A percentile compares a stretch with the other conserved stretches of the same genome.
Conservation (phyloP, 2,797 vertebrate genomes). For the Helicolenus hilgendorfi region DNA sequence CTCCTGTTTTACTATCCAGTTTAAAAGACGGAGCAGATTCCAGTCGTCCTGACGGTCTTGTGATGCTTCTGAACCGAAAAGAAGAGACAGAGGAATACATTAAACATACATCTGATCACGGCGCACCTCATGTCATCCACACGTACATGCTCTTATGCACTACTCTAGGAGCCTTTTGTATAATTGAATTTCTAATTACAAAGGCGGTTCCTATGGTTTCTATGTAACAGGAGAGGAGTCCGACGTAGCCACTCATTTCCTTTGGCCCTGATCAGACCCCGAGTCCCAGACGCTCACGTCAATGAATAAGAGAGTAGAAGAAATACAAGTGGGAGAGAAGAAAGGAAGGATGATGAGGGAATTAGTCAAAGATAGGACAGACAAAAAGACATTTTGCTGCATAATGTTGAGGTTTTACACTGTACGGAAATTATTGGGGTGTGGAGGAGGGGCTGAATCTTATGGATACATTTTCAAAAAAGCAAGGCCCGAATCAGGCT, state of each 20-base stretch:
- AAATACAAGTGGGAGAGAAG: neutral
- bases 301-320: neutral
- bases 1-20: neutral
- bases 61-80: conserved; percentile 10
- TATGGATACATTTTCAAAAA: too few relatives aligned
- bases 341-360: neutral
- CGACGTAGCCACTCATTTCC: conserved; percentile 43
- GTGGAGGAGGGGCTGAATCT: too few relatives aligned
- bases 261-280: conserved; percentile 47
- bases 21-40: neutral
- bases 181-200: conserved; percentile 71
- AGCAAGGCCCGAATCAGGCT: too few relatives aligned
- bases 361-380: too few relatives aligned
- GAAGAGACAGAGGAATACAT: neutral
- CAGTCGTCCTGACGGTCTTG: neutral
- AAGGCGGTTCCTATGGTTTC: conserved; percentile 22
- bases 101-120: conserved; percentile 13
- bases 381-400: neutral
- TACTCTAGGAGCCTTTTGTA: conserved; percentile 35
- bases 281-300: too few relatives aligned
- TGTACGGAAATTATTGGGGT: too few relatives aligned
- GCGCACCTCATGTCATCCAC: neutral
- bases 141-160: conserved; percentile 9
- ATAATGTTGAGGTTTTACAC: neutral
- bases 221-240: conserved; percentile 71